A percentile compares a stretch with the other conserved stretches of the same genome.
Conservation (phyloP, 2,797 vertebrate genomes). For the Petrocephalus sullivani region DNA sequence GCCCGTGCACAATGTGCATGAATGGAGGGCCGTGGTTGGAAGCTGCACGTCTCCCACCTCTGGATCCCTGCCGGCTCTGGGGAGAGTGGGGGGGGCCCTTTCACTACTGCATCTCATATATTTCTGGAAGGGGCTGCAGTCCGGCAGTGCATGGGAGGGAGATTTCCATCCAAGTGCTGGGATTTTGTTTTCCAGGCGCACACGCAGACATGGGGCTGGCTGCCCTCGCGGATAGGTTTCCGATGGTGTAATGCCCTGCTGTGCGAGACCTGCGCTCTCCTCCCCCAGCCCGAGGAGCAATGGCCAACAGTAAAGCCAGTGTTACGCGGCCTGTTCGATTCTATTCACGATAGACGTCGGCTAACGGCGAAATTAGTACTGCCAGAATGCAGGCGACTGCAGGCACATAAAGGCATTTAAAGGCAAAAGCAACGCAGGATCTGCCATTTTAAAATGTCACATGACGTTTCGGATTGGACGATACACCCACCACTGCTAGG, state of each 20-base stretch:
- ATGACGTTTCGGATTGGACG: background rate
- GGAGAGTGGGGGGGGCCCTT: background rate
- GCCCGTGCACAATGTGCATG: background rate
- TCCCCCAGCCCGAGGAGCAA: conserved; percentile 28
- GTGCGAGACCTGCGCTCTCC: conserved; percentile 11
- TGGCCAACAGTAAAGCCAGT: conserved; percentile 45
- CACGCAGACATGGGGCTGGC: conserved; percentile 26
- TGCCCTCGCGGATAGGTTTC: conserved; percentile 35
- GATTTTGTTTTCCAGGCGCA: conserved; percentile 14
- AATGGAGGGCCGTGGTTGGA: background rate
- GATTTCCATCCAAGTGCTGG: conserved; percentile 2
- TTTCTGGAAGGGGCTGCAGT: background rate
- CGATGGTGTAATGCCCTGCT: conserved; percentile 35
- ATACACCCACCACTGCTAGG: background rate
- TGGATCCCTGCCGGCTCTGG: background rate
- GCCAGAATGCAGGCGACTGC: conserved; percentile 39
- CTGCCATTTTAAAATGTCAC: background rate
- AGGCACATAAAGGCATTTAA: conserved; percentile 31
- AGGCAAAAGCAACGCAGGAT: background rate
- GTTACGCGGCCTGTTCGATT: conserved; percentile 32
- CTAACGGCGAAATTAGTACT: conserved; percentile 38
- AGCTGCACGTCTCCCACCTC: background rate
- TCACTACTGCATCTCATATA: background rate
- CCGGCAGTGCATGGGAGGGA: background rate
- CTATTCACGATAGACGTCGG: conserved; percentile 48